phyloP scores from a whole-genome alignment of 2,797 vertebrate species.

The Coracias cyanogaster region DNA sequence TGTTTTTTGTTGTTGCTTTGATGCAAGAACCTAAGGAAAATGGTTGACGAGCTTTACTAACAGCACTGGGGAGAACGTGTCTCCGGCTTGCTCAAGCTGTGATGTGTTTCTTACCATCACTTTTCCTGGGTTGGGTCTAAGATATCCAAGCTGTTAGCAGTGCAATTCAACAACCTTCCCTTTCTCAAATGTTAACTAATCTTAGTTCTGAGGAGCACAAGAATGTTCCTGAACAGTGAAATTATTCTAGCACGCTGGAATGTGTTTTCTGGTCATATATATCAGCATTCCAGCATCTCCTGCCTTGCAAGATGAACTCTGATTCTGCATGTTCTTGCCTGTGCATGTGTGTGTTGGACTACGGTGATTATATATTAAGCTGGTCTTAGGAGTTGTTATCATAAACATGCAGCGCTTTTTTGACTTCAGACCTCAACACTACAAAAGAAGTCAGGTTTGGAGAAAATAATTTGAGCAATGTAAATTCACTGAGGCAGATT shows the following conservation, averaged over 20 bases:
- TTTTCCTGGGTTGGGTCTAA: neutral
- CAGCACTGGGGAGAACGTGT: neutral
- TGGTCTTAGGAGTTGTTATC: constrained; percentile 21
- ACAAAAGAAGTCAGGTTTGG: constrained; percentile 29
- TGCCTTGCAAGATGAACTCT: neutral
- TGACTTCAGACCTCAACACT: constrained; percentile 16
- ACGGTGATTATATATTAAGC: neutral
- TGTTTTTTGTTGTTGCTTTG: neutral
- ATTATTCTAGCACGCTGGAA: neutral
- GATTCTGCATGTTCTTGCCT: constrained; percentile 40
- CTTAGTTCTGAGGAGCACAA: neutral
- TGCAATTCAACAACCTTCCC: neutral
- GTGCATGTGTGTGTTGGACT: neutral
- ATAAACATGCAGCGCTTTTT: neutral
- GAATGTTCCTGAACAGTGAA: neutral
- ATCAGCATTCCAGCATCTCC: constrained; percentile 28
- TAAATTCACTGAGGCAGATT: neutral
- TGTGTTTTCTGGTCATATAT: neutral
- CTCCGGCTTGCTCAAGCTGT: neutral
- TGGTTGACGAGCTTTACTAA: neutral
- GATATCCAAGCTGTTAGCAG: neutral
- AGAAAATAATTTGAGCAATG: constrained; percentile 7
- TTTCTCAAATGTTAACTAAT: neutral
- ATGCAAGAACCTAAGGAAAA: neutral
- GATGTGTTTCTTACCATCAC: accelerated